phyloP scores from a whole-genome alignment of 2,113 vertebrate species.

The Aldabrachelys gigantea region DNA sequence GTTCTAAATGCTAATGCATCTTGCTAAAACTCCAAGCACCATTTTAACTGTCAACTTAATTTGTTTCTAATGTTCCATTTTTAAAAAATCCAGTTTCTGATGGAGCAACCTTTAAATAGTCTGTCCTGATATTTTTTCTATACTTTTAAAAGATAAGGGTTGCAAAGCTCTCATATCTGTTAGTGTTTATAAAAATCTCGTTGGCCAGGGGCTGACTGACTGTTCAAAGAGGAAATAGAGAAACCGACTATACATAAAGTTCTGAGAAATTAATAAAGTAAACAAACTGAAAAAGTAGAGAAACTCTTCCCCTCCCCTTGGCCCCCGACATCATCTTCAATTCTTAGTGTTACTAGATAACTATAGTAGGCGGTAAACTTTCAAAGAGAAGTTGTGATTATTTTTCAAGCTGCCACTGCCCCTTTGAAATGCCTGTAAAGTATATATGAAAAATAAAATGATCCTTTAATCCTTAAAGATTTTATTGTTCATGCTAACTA shows the following conservation, averaged over 20 bases:
- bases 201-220: neutral
- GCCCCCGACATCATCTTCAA: neutral
- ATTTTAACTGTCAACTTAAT: neutral
- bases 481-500: constrained; percentile 45
- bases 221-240: neutral
- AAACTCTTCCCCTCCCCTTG: neutral
- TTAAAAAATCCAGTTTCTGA: neutral
- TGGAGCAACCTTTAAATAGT: accelerated
- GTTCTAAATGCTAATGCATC: constrained; percentile 38
- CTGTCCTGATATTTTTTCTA: neutral
- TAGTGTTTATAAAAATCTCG: neutral
- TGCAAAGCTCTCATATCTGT: neutral
- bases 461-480: constrained; percentile 36
- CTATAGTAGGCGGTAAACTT: neutral
- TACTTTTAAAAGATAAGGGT: neutral
- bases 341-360: neutral
- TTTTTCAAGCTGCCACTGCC: neutral
- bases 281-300: neutral
- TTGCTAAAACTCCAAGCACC: constrained; percentile 15
- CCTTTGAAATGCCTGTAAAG: constrained; percentile 2
- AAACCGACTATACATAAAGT: neutral
- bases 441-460: constrained; percentile 40
- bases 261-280: neutral
- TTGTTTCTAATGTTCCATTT: neutral
- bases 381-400: neutral